phyloP scores from a whole-genome alignment of 2,888 invertebrate genomes.

The Troilus luridus region DNA sequence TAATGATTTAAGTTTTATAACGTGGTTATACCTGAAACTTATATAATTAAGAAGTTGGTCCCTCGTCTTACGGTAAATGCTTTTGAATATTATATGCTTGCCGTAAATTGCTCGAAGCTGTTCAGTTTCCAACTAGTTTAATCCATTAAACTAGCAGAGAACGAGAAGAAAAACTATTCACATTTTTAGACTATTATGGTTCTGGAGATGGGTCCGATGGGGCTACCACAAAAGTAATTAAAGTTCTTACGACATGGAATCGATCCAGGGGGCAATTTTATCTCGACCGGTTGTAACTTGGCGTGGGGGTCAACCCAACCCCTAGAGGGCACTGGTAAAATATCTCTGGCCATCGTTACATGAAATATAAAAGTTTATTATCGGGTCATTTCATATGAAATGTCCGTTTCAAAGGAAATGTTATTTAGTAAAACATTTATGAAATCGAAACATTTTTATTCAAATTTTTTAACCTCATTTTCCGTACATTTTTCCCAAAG shows the following conservation, averaged over 20 bases:
- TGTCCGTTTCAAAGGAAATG: no score
- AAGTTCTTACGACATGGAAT: neutral
- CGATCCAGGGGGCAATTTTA: neutral
- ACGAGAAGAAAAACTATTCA: neutral
- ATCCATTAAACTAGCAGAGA: neutral
- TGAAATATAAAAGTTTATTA: neutral
- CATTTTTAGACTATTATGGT: neutral
- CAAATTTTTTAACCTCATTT: no score
- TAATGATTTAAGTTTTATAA: neutral
- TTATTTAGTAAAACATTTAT: no score
- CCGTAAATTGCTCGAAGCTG: neutral
- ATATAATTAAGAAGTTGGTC: neutral
- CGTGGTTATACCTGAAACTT: neutral
- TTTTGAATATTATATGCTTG: neutral
- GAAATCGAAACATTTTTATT: no score
- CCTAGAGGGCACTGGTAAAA: neutral
- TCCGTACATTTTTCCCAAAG: no score
- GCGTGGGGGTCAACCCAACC: neutral
- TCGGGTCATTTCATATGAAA: no score
- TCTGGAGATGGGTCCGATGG: neutral
- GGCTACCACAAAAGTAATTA: neutral
- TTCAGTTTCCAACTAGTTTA: neutral
- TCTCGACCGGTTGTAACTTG: slow-evolving; percentile 11
- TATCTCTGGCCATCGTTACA: neutral
- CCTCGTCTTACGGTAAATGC: neutral